phyloP scores from a whole-genome alignment of 2,888 invertebrate genomes.

The Pandemis heparana region DNA sequence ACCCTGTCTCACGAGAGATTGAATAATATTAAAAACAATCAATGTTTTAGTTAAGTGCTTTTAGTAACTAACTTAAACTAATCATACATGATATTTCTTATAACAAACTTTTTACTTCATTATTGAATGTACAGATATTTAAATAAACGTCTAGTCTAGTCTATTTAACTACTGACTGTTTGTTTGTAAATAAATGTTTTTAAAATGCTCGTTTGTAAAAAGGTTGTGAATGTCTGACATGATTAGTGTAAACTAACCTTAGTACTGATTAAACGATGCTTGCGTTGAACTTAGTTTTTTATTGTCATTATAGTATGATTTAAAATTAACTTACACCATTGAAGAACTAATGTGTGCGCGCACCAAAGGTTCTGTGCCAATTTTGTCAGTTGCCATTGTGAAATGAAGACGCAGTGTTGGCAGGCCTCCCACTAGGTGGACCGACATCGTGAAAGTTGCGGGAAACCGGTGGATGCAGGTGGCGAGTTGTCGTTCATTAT shows the following conservation, averaged over 20 bases:
- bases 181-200: slow-evolving; percentile 11
- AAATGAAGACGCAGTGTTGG: too few species aligned
- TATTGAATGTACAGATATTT: background rate
- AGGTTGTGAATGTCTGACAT: slow-evolving; percentile 57
- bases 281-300: background rate
- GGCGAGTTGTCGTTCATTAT: too few species aligned
- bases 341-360: too few species aligned
- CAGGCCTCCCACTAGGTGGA: too few species aligned
- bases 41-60: too few species aligned
- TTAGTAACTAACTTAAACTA: background rate
- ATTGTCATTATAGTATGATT: background rate
- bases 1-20: too few species aligned
- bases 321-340: too few species aligned
- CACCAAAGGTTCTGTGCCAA: too few species aligned
- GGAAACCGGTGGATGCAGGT: too few species aligned
- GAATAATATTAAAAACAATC: too few species aligned
- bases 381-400: too few species aligned
- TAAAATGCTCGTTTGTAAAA: slow-evolving; percentile 44
- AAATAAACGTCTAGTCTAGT: background rate
- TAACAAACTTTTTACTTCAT: background rate
- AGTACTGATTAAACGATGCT: slow-evolving; percentile 31
- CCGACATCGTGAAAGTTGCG: too few species aligned
- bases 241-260: slow-evolving; percentile 36
- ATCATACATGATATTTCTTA: background rate
- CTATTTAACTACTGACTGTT: slow-evolving; percentile 2